A percentile compares a stretch with the other conserved stretches of the same genome.
Conservation (phyloP, 2,797 vertebrate genomes). For the Chlorospingus flavigularis region DNA sequence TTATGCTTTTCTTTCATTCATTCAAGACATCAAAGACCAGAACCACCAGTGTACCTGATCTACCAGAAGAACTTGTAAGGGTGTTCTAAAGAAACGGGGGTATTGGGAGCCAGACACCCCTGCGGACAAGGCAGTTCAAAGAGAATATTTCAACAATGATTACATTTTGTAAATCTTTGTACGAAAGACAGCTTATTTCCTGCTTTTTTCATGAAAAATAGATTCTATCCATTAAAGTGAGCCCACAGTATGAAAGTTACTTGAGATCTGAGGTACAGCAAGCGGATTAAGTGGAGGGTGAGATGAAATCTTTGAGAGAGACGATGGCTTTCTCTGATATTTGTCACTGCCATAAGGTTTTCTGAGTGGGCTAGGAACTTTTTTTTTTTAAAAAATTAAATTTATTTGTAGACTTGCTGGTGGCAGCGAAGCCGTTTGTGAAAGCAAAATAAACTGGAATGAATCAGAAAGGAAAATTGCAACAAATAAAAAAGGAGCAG, state of each 20-base stretch:
- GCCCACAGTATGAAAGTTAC: conserved; percentile 76
- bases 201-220: conserved; percentile 86
- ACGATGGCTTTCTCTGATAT: conserved; percentile 48
- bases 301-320: conserved; percentile 66
- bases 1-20: conserved; percentile 86
- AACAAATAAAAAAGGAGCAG: conserved; percentile 40
- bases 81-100: conserved; percentile 82
- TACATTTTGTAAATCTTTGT: conserved; percentile 89
- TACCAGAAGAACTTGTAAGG: conserved; percentile 80
- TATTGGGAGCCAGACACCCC: conserved; percentile 83
- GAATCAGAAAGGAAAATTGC: not conserved
- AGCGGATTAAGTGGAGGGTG: conserved; percentile 71
- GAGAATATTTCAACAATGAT: conserved; percentile 87
- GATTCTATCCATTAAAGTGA: conserved; percentile 81
- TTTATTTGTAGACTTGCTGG: conserved; percentile 1
- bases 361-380: conserved; percentile 40
- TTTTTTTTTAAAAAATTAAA: not conserved
- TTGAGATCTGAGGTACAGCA: conserved; percentile 76
- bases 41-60: conserved; percentile 84
- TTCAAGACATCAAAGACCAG: conserved; percentile 83
- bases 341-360: conserved; percentile 54
- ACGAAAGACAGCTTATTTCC: conserved; percentile 80
- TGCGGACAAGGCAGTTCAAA: conserved; percentile 84
- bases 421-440: not conserved
- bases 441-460: conserved; percentile 24